Conservation (phyloP, 2,113 vertebrate species). For the Sapayoa aenigma region DNA sequence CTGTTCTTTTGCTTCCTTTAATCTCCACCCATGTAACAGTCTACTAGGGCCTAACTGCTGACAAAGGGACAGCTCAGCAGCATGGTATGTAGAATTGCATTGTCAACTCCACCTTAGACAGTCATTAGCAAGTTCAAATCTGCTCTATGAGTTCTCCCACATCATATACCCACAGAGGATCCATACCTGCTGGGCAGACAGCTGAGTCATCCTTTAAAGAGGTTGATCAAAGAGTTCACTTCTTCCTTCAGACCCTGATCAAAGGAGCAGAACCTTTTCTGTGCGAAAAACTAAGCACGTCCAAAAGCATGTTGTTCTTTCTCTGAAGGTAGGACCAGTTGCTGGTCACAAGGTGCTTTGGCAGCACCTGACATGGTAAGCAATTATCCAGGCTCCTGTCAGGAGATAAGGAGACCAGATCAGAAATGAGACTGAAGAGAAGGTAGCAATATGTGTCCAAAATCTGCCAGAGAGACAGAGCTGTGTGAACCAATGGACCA, state of each 20-base stretch:
- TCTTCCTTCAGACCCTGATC: neutral
- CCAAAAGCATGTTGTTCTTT: neutral
- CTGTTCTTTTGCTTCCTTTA: neutral
- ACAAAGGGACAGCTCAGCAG: neutral
- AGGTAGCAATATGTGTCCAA: neutral
- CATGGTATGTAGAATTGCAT: neutral
- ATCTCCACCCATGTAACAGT: neutral
- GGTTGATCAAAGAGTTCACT: neutral
- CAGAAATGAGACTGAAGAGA: neutral
- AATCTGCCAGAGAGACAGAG: neutral
- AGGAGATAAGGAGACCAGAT: neutral
- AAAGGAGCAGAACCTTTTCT: neutral
- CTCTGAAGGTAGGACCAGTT: neutral
- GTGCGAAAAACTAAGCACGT: neutral
- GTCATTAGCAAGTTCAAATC: neutral
- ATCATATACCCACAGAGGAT: neutral
- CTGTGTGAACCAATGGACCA: rapidly evolving
- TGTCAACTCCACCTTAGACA: neutral
- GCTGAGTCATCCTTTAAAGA: neutral
- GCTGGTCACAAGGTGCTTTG: neutral
- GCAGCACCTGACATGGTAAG: neutral
- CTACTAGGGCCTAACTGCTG: neutral
- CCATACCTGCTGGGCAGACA: neutral
- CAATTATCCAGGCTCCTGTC: neutral
- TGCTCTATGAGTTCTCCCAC: neutral